Conservation (phyloP, 2,888 invertebrate species). For the Clistopyga incitator region DNA sequence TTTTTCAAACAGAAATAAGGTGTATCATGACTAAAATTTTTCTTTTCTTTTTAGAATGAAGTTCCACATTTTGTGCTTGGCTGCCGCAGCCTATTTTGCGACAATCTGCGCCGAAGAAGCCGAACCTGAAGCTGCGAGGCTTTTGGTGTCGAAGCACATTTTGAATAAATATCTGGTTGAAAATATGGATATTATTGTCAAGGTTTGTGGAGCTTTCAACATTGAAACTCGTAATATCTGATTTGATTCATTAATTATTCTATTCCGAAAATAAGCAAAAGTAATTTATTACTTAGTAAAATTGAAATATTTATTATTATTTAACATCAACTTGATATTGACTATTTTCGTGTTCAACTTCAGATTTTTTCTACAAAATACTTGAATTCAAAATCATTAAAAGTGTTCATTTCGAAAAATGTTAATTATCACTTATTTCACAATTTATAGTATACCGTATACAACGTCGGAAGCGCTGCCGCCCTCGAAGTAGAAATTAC, state of each 20-base stretch:
- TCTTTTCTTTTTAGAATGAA: constrained; percentile 81
- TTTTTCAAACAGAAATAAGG: neutral
- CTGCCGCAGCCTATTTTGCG: constrained; percentile 84
- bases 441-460: constrained; percentile 90
- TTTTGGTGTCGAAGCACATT: constrained; percentile 96
- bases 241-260: too few relatives aligned
- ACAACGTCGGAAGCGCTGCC: constrained; percentile 96
- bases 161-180: constrained; percentile 98
- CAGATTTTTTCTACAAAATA: too few relatives aligned
- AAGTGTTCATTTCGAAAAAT: too few relatives aligned
- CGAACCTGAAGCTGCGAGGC: constrained; percentile 91
- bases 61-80: constrained; percentile 83
- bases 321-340: too few relatives aligned
- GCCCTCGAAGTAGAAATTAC: constrained; percentile 95
- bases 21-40: neutral
- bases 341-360: neutral
- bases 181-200: constrained; percentile 97
- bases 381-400: too few relatives aligned
- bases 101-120: constrained; percentile 86
- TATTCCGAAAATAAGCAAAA: too few relatives aligned
- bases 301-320: too few relatives aligned
- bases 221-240: neutral
- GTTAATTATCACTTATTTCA: neutral
- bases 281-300: too few relatives aligned
- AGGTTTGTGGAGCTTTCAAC: constrained; percentile 84